Evolutionary conservation across 2,797 vertebrate species (phyloP), one percentile per base, ranked within the genome.

Genomic region (Acrossocheilus wenchowensis): DNA sequence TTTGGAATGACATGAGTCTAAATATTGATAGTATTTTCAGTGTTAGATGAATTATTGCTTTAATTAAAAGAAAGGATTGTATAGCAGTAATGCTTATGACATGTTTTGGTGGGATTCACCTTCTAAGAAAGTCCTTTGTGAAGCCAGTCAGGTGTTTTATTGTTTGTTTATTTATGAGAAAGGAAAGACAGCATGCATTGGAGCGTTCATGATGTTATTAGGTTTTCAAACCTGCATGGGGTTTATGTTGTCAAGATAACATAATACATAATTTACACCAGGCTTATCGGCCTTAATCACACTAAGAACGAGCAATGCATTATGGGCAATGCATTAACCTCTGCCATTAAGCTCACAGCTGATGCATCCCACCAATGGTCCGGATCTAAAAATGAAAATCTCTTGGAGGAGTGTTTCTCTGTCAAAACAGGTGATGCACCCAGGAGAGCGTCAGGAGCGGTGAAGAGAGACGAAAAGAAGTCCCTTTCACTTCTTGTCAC

Each of bases 381-480:
- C 26, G 54, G 78, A 7, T 78, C 57, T 82, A 52, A 52, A 62
- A 36, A 15, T 54, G 43, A 30, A 79, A 86, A 85, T 82, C 78
- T 82, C 48, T 68, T 50, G 88, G 57, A 84, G 66, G 74, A 72
- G 85, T 83, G 78, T 88, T 83, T 86, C 57, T 48, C 90, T 89
- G 83, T 78, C 78, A 83, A 78, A 91, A 74, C 39, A 39, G 60
- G n/a, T 30, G 84, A 79, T 81, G 69, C 41, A 52, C 85, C 48
- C 77, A 36, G 57, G 84, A 83, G 83, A 86, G 78, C 62, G n/a
- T 39, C 15, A 41, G 34, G 39, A 85, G 78, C 78, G 86, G 75
- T 81, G 19, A 87, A 90, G 86, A 83, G 89, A 87, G 60, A 88
- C 68, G 30, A 60, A 11, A 78, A 57, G 41, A 66, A 75, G 26